Evolutionary conservation across 2,797 vertebrate species (phyloP), one percentile per base, ranked within the genome.

Genomic region (Cyprinella venusta): DNA sequence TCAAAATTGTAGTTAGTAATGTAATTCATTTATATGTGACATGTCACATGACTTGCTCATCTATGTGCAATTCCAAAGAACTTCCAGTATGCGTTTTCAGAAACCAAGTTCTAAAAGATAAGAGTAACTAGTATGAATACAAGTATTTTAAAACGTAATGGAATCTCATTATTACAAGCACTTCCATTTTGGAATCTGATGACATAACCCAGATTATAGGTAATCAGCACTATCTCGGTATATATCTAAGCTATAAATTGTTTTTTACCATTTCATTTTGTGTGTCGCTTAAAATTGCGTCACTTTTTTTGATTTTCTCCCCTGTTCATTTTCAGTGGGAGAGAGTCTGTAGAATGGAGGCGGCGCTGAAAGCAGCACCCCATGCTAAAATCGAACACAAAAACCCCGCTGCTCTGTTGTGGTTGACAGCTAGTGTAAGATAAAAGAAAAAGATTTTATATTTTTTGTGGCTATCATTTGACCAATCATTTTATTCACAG

Each of bases 381-480:
- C 72, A 59, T 56, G 33, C 52, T 56, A 59, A 54, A 21, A 38
- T 59, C 10, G 6, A 76, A 59, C 72, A 59, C 33, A 76, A 40
- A 75, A 59, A 40, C 52, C 72, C 33, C 59, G 72, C 52, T 76
- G 72, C 33, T 59, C 59, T 76, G 72, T 59, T 8, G 33, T 40
- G 72, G 48, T 59, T 8, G 52, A 76, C 72, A 59, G 72, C 52
- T 76, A 59, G 52, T 36, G 2, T 21, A 16, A 76, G 52, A 75
- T 76, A 40, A 76, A 59, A 76, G 13, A 63, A 59, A 59, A 59
- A 72, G 36, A 76, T 56, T 75, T 38, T 24, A 75, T 75, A 6
- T 38, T 56, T 56, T 75, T 59, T 24, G 52, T 59, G 72, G 33
- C 33, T 59, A 21, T 56, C 72, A 76, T 24, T 76, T 48, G 52